phyloP scores from a whole-genome alignment of 2,888 invertebrate genomes.

The Agrochola circellaris region DNA sequence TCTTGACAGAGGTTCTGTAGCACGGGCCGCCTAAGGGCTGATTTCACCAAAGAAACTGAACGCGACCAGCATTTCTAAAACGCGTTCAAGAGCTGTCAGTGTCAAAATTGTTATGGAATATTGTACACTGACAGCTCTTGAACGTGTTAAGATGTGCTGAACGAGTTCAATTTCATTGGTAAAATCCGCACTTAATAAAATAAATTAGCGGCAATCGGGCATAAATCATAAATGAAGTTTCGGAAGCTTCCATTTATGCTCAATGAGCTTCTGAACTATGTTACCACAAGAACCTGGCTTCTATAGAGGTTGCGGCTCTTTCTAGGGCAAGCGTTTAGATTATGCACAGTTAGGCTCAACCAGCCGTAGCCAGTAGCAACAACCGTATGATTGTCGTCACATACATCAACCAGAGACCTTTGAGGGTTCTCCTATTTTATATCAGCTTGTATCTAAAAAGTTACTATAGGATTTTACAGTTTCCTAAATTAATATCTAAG shows the following conservation, averaged over 20 bases:
- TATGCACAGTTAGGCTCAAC: slow-evolving; percentile 52
- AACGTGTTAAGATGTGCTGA: too few relatives aligned
- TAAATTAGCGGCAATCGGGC: too few relatives aligned
- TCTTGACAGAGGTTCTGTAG: too few relatives aligned
- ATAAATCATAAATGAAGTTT: neutral
- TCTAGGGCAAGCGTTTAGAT: slow-evolving; percentile 34
- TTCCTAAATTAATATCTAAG: neutral
- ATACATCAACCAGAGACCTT: slow-evolving; percentile 13
- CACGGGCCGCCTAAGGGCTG: too few relatives aligned
- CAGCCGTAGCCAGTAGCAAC: slow-evolving; percentile 32
- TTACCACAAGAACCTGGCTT: slow-evolving; percentile 21
- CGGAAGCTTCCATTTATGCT: neutral
- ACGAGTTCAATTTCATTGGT: too few relatives aligned
- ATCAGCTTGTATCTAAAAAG: neutral
- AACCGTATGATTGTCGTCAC: slow-evolving; percentile 47
- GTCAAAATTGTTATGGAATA: too few relatives aligned
- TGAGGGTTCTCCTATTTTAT: neutral
- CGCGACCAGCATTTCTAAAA: too few relatives aligned
- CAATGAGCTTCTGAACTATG: neutral
- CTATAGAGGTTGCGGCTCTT: slow-evolving; percentile 23
- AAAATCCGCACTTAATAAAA: too few relatives aligned
- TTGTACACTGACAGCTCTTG: too few relatives aligned
- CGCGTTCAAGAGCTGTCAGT: too few relatives aligned
- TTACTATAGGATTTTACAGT: neutral
- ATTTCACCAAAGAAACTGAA: too few relatives aligned